Percentiles rank a stretch among this genome's conserved stretches.
Evolutionary conservation across 1,140 invertebrate genomes (phyloP).

Genomic region (Orchesella cincta): DNA sequence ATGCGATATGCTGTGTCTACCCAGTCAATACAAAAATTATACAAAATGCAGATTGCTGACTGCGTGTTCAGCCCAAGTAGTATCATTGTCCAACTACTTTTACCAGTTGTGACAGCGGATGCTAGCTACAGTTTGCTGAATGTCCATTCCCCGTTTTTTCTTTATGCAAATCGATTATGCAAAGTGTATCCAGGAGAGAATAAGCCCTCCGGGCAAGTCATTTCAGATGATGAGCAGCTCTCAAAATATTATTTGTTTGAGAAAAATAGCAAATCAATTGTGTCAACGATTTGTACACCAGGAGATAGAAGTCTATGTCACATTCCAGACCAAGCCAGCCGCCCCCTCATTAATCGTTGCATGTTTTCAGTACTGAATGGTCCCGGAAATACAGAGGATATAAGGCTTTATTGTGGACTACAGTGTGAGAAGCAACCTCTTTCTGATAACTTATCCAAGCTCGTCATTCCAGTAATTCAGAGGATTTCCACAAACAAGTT

Average conservation of each 20-base stretch:
- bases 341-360: slow-evolving; percentile 34
- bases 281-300: neutral
- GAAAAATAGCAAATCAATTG: neutral
- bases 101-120: slow-evolving; percentile 21
- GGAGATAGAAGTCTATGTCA: slow-evolving; percentile 19
- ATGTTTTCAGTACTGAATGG: slow-evolving; percentile 20
- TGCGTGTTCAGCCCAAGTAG: slow-evolving; percentile 31
- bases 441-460: neutral
- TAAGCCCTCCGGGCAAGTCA: neutral
- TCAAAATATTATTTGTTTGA: slow-evolving; percentile 30
- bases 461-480: slow-evolving; percentile 33
- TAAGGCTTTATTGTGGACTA: slow-evolving; percentile 21
- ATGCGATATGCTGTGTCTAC: slow-evolving; percentile 9
- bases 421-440: slow-evolving; percentile 23
- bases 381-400: neutral
- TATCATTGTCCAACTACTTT: slow-evolving; percentile 35
- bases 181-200: neutral
- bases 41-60: slow-evolving; percentile 40
- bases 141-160: slow-evolving; percentile 35
- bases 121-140: slow-evolving; percentile 3
- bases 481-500: slow-evolving; percentile 26
- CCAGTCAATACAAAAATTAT: slow-evolving; percentile 25
- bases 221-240: neutral
- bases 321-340: slow-evolving; percentile 28
- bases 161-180: slow-evolving; percentile 30